Percentiles rank a stretch among this genome's conserved stretches.
Evolutionary conservation across 2,113 vertebrate species (phyloP).

Genomic region (Gavia stellata): DNA sequence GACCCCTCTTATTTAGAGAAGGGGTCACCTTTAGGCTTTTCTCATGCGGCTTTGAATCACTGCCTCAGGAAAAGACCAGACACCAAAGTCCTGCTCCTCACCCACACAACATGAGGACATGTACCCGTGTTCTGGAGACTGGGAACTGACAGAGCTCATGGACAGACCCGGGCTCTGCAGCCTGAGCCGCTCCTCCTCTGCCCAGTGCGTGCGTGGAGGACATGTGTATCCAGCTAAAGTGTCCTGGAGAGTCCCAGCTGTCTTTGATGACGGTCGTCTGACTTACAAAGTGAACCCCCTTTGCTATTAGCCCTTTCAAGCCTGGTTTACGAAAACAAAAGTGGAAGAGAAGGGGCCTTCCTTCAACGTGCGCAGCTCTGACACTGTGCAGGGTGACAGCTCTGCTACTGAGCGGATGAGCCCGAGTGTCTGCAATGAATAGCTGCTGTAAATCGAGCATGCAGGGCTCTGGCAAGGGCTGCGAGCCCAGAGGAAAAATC

Average conservation of each 20-base stretch:
- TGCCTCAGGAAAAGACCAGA: neutral
- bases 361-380: rapidly evolving
- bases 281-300: too few relatives aligned
- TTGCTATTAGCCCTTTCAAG: neutral
- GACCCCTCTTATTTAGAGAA: rapidly evolving
- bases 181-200: neutral
- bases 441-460: neutral
- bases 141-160: rapidly evolving
- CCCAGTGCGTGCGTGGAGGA: rapidly evolving
- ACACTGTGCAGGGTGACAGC: neutral
- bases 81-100: neutral
- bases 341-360: neutral
- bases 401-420: neutral
- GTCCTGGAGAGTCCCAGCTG: neutral
- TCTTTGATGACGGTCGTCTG: rapidly evolving
- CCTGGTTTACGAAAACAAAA: neutral
- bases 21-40: neutral
- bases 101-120: rapidly evolving
- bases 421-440: neutral
- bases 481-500: neutral
- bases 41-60: neutral
- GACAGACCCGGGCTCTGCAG: neutral
- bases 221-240: rapidly evolving
- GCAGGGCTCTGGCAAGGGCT: neutral
- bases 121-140: neutral